Conservation (phyloP, 2,888 invertebrate genomes). For the Harmothoe impar region DNA sequence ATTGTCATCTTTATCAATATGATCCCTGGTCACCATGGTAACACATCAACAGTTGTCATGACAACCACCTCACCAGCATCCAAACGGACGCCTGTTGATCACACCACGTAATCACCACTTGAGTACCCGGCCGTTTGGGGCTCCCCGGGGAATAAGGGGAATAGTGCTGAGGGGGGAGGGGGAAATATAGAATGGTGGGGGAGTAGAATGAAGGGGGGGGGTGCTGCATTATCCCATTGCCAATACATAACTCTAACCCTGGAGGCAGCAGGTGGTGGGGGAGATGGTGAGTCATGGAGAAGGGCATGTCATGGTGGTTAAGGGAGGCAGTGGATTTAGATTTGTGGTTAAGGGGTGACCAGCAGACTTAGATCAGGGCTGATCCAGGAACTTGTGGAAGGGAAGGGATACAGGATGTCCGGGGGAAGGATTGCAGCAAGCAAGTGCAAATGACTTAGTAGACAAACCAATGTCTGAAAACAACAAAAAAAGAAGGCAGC, state of each 20-base stretch:
- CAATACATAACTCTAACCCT: not conserved
- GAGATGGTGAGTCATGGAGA: not conserved
- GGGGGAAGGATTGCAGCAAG: too few relatives aligned
- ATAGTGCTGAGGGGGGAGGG: not conserved
- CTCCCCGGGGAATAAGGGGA: not conserved
- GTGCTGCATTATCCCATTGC: not conserved
- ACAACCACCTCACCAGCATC: not conserved
- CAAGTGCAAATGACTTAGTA: too few relatives aligned
- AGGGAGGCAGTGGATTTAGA: too few relatives aligned
- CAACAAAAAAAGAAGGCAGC: too few relatives aligned
- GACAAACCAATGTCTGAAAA: too few relatives aligned
- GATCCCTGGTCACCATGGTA: conserved; percentile 21
- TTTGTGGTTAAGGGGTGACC: too few relatives aligned
- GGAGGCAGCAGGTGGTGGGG: not conserved
- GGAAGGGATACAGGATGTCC: too few relatives aligned
- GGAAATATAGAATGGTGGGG: not conserved
- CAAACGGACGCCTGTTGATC: conserved; percentile 55
- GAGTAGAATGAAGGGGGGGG: not conserved
- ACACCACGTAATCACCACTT: conserved; percentile 13
- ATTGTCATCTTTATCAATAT: conserved; percentile 50
- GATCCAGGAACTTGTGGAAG: too few relatives aligned
- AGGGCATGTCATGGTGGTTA: too few relatives aligned
- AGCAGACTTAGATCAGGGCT: too few relatives aligned
- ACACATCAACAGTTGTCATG: conserved; percentile 45
- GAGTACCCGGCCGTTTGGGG: not conserved